These are phyloP conservation scores for Portunus trituberculatus DNA, from an alignment of 1,140 invertebrate genomes.

Conservation along the genomic window DNA sequence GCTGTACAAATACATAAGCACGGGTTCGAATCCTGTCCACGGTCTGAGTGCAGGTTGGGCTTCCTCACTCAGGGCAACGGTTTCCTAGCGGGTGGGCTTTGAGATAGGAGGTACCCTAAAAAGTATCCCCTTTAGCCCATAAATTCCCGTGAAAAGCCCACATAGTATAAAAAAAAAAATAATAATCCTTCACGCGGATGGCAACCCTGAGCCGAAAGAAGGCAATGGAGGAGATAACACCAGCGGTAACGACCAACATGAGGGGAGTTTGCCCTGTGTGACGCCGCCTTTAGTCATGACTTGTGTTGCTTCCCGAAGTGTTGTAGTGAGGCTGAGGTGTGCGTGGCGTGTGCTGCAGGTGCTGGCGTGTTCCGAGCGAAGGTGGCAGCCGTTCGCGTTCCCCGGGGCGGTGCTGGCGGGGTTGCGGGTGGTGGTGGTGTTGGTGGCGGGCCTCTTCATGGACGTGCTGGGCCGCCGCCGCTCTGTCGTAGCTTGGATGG, in stretches of 20 bases:
- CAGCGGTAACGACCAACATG: neutral
- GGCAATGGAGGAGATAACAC: too few relatives aligned
- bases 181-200: too few relatives aligned
- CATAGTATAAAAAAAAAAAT: too few relatives aligned
- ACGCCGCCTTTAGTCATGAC: neutral
- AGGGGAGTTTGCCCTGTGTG: neutral
- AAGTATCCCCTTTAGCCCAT: too few relatives aligned
- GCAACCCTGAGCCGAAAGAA: too few relatives aligned
- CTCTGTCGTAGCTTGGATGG: constrained; percentile 70
- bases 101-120: too few relatives aligned
- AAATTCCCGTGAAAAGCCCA: too few relatives aligned
- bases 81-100: too few relatives aligned
- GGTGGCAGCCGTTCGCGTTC: constrained; percentile 54
- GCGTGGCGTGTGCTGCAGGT: constrained; percentile 1
- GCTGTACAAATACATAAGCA: too few relatives aligned
- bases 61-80: too few relatives aligned
- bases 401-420: constrained; percentile 62
- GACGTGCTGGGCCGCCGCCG: constrained; percentile 70
- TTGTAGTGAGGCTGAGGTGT: neutral
- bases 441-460: constrained; percentile 69
- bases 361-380: constrained; percentile 26
- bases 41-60: too few relatives aligned
- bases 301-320: neutral
- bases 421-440: constrained; percentile 47
- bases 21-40: too few relatives aligned